Base-by-base conservation (phyloP, 2,113 vertebrate genomes). In the Probosciger aterrimus region DNA sequence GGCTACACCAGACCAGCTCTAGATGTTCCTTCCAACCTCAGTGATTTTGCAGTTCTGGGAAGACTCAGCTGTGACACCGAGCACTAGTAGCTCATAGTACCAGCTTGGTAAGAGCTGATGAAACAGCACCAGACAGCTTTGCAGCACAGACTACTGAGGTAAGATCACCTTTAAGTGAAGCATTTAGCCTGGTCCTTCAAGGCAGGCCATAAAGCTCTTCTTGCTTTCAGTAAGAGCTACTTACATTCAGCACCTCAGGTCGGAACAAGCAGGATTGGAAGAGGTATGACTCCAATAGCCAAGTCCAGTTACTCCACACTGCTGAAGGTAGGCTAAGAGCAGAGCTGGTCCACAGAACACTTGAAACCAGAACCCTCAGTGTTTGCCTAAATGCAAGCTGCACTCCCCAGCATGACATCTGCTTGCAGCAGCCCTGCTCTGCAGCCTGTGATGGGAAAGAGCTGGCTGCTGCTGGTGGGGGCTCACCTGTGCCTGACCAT, bases 401-500 rank as follows among this genome's bases (percentile, higher is more conserved):
- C 12, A 9, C 18, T 28, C 46, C 7, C 23, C 62, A 85, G 46
- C 18, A 30, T 3, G 28, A 53, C 2, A 4, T 0, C 9, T 28
- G n/a, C 67, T 69, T 57, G 31, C 30, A 37, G 27, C 25, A 59
- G 25, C 20, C 8, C 47, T 50, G 37, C 23, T 39, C 43, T 27
- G 23, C n/a, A 53, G 82, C 46, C 43, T 44, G 33, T 4, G 7
- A n/a, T 6, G 2, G 4, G 5, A 16, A 47, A 27, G 57, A 24
- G 46, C 39, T 22, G 39, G 57, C 27, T 19, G 27, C 18, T 73
- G 43, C 41, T 5, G 37, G 4, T 2, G n/a, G 43, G 16, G 39
- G 39, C 97, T 97, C 97, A 99, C 99, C 98, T 98, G 97, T 99
- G 99, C 64, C 96, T 97, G 46, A 99, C 98, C 30, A 98, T 10